Conservation (phyloP, 1,140 invertebrate species). For the Drosophila seguyi region DNA sequence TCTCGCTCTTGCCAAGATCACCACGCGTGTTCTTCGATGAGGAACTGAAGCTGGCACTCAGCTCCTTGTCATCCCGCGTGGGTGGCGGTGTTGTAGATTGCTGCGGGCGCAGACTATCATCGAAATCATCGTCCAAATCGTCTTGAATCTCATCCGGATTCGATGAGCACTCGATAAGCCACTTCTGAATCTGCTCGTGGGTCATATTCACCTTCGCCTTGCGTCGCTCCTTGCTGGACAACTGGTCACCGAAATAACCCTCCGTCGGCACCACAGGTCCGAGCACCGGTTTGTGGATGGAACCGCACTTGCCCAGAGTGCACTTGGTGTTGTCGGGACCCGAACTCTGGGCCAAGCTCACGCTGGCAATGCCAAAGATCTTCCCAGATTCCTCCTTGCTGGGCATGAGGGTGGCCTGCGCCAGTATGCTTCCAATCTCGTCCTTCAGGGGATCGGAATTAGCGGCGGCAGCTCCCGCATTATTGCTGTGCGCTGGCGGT, state of each 20-base stretch:
- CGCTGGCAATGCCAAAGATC: constrained; percentile 85
- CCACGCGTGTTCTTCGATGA: constrained; percentile 80
- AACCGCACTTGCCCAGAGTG: constrained; percentile 84
- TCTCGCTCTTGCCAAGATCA: constrained; percentile 77
- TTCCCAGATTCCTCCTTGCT: constrained; percentile 85
- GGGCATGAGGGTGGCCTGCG: constrained; percentile 83
- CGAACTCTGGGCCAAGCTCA: constrained; percentile 83
- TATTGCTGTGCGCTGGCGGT: constrained; percentile 33
- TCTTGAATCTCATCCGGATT: constrained; percentile 87
- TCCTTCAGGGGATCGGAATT: constrained; percentile 73
- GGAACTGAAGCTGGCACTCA: constrained; percentile 75
- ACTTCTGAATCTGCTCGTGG: constrained; percentile 90
- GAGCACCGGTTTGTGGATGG: constrained; percentile 82
- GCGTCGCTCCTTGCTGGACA: constrained; percentile 85
- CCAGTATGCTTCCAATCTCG: constrained; percentile 78
- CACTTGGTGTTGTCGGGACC: constrained; percentile 84
- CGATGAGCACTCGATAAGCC: constrained; percentile 88
- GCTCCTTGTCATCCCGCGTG: constrained; percentile 70
- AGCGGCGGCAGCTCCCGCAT: constrained; percentile 3
- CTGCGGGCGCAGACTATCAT: constrained; percentile 75
- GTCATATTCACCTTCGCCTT: constrained; percentile 90
- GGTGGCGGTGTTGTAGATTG: constrained; percentile 72
- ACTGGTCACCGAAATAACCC: constrained; percentile 77
- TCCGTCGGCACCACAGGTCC: constrained; percentile 84
- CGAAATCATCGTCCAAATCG: constrained; percentile 86